These are phyloP conservation scores for Coboldia fuscipes DNA, from an alignment of 1,140 invertebrate genomes.

Conservation along the genomic window DNA sequence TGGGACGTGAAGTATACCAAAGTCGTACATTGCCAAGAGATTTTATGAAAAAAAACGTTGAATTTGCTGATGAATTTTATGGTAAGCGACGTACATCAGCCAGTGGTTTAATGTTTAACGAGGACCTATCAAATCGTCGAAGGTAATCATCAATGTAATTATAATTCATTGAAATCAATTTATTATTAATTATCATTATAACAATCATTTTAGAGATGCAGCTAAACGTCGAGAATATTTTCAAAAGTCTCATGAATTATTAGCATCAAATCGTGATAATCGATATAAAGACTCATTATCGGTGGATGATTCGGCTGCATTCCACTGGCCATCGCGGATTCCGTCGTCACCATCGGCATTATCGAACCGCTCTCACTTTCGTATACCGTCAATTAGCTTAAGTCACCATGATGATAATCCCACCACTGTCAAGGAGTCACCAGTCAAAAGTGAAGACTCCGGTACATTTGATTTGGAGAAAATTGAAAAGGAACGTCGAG, in stretches of 20 bases:
- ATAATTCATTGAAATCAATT: too few relatives aligned
- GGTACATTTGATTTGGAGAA: constrained; percentile 17
- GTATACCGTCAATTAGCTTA: neutral
- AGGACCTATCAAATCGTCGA: too few relatives aligned
- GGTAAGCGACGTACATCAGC: neutral
- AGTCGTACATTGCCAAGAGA: constrained; percentile 17
- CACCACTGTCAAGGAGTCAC: neutral
- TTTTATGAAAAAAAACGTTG: constrained; percentile 9
- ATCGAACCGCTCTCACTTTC: constrained; percentile 1
- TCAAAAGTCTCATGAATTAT: constrained; percentile 1
- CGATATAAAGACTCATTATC: neutral
- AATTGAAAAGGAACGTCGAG: constrained; percentile 15
- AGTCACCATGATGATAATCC: neutral
- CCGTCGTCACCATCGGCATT: constrained; percentile 17
- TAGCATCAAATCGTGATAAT: neutral
- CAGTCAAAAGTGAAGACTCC: constrained; percentile 2
- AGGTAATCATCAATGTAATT: too few relatives aligned
- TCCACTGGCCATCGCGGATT: constrained; percentile 19
- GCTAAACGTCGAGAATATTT: too few relatives aligned
- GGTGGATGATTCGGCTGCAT: too few relatives aligned
- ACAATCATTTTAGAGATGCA: too few relatives aligned
- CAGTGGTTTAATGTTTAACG: neutral
- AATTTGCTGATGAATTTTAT: constrained; percentile 1
- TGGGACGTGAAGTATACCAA: constrained; percentile 6
- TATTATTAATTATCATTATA: too few relatives aligned